These are phyloP conservation scores for Diarsia dahlii DNA, from an alignment of 2,888 invertebrate species.

Conservation along the genomic window DNA sequence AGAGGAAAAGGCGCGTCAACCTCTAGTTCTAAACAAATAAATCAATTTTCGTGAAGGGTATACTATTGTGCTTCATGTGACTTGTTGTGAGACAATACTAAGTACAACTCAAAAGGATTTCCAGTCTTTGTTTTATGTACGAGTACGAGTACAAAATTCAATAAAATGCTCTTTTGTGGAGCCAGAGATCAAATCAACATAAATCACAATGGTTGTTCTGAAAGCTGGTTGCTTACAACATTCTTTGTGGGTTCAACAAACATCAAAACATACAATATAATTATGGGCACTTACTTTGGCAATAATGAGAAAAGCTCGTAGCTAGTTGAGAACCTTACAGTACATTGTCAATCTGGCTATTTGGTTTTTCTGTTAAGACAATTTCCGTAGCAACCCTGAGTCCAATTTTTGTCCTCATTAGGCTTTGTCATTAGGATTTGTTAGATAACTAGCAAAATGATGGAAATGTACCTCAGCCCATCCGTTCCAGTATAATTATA, in stretches of 20 bases:
- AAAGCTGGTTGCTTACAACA: neutral
- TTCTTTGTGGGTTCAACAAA: neutral
- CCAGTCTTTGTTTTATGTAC: conserved; percentile 38
- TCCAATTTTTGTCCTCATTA: neutral
- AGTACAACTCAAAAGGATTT: conserved; percentile 31
- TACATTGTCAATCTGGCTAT: neutral
- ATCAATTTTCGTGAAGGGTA: conserved; percentile 31
- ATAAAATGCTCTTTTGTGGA: conserved; percentile 9
- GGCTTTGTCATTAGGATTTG: neutral
- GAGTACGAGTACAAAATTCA: conserved; percentile 11
- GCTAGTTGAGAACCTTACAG: neutral
- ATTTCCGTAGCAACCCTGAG: neutral
- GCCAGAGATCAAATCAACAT: conserved; percentile 20
- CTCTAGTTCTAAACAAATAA: conserved; percentile 34
- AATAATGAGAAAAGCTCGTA: neutral
- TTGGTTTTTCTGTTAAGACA: neutral
- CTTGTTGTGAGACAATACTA: conserved; percentile 36
- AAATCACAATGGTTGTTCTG: conserved; percentile 17
- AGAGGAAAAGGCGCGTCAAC: conserved; percentile 1
- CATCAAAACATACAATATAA: neutral
- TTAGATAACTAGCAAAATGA: neutral
- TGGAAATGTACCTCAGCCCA: neutral
- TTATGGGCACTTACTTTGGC: neutral
- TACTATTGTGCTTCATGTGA: conserved; percentile 14
- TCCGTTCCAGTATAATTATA: neutral